phyloP scores from a whole-genome alignment of 2,113 vertebrate species.

The Ceyx melanurus region DNA sequence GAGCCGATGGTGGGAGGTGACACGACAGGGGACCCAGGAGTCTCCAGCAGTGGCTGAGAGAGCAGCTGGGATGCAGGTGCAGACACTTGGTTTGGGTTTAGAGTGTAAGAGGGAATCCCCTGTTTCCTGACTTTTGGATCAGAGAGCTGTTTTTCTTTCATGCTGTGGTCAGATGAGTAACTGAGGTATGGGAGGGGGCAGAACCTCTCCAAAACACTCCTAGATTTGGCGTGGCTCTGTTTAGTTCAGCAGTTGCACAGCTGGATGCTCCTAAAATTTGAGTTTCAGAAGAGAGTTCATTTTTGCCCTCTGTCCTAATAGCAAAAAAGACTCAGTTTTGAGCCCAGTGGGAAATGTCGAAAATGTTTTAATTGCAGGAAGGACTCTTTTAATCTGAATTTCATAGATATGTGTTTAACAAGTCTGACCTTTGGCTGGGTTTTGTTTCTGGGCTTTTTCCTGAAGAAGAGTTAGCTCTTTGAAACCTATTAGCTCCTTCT shows the following conservation, averaged over 20 bases:
- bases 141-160: background rate
- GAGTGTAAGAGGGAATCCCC: background rate
- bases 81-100: background rate
- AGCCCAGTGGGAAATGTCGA: background rate
- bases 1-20: background rate
- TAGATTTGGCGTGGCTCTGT: background rate
- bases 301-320: background rate
- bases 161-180: background rate
- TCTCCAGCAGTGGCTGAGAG: background rate
- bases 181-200: background rate
- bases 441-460: background rate
- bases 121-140: background rate
- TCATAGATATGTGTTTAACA: background rate
- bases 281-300: background rate
- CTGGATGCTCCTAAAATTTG: background rate
- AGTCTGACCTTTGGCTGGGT: constrained; percentile 33
- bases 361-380: constrained; percentile 38
- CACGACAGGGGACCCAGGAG: fast-evolving
- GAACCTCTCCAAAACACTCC: background rate
- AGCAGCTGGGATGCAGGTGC: background rate
- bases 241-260: background rate
- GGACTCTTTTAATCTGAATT: background rate
- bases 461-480: constrained; percentile 15
- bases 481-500: constrained; percentile 33
- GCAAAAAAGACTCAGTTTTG: background rate